Evolutionary conservation across 2,888 invertebrate species (phyloP), one percentile per base, ranked within the genome.

Genomic region (Drosophila pseudotakahashii): DNA sequence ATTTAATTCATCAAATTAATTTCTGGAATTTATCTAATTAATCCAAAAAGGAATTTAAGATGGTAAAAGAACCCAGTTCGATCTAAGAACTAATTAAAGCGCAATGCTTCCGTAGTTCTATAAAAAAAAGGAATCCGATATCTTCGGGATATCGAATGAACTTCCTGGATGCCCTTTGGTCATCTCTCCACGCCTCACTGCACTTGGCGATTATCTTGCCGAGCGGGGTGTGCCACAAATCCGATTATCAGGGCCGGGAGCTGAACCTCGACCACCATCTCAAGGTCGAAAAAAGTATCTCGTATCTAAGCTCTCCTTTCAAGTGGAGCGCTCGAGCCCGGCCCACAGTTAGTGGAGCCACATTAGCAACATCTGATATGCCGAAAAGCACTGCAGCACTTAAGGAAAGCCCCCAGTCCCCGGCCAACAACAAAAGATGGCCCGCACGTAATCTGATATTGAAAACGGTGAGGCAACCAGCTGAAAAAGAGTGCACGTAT

Each of bases 361-460:
- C 75, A 69, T 73, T 75, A 69, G 71, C 83, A 61, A 73, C 83
- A 82, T 82, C 82, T 78, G 82, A 82, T 88, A 82, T 82, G 86
- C 86, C 80, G 67, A 66, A 76, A 51, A 62, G 52, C 54, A 68
- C 55, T 47, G 41, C 26, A 37, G 68, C 64, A 45, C 64, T 53
- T 54, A 66, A 66, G 68, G 45, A 54, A 66, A 73, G 81, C 48
- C 58, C 67, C 62, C 44, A n/a, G 58, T n/a, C 41, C n/a, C 34
- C 19, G 51, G 7, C 26, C 44, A 37, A 51, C 54, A 70, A 81
- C 77, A 77, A 78, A 62, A 73, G 74, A 74, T 74, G 58, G 60
- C 67, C 74, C 61, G 76, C 86, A 81, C 68, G 87, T 81, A 88
- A 83, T 83, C 88, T 76, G 83, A 83, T 86, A 83, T 83, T 58